Evolutionary conservation across 2,888 invertebrate genomes (phyloP).

Genomic region (Pinctada fucata): DNA sequence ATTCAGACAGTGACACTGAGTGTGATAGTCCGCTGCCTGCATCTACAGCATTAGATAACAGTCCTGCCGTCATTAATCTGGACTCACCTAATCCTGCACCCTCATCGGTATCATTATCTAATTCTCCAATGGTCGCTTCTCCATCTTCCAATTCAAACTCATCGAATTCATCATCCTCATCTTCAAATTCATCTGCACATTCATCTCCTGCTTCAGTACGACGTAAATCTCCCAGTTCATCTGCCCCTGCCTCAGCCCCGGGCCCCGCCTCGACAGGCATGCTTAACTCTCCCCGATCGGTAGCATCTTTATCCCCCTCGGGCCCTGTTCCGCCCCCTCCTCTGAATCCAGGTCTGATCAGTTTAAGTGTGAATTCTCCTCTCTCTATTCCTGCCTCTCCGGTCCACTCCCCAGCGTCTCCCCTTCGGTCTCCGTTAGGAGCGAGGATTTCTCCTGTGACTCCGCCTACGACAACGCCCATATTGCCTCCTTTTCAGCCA

Average conservation of each 20-base stretch:
- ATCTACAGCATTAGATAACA: slow-evolving; percentile 58
- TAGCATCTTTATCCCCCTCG: slow-evolving; percentile 32
- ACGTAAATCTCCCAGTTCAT: slow-evolving; percentile 47
- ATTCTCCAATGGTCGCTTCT: slow-evolving; percentile 40
- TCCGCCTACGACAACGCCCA: slow-evolving; percentile 34
- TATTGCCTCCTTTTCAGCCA: slow-evolving; percentile 34
- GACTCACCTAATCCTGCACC: slow-evolving; percentile 48
- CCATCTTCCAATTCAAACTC: slow-evolving; percentile 44
- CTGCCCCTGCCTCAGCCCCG: slow-evolving; percentile 35
- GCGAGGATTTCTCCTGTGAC: slow-evolving; percentile 35
- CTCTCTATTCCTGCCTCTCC: slow-evolving; percentile 19
- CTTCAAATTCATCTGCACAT: slow-evolving; percentile 46
- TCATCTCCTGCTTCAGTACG: slow-evolving; percentile 41
- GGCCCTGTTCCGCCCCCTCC: slow-evolving; percentile 11
- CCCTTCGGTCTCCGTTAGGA: slow-evolving; percentile 28
- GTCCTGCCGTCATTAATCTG: slow-evolving; percentile 64
- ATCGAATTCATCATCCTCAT: slow-evolving; percentile 48
- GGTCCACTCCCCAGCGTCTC: slow-evolving; percentile 12
- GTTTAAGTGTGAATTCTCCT: not conserved
- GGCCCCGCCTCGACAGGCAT: slow-evolving; percentile 25
- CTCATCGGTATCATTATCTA: slow-evolving; percentile 39
- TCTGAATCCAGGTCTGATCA: not conserved
- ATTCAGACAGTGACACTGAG: slow-evolving; percentile 49
- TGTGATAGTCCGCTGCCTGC: slow-evolving; percentile 32
- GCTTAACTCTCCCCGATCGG: slow-evolving; percentile 44